phyloP scores from a whole-genome alignment of 2,797 vertebrate genomes.

The Macroramphosus scolopax region DNA sequence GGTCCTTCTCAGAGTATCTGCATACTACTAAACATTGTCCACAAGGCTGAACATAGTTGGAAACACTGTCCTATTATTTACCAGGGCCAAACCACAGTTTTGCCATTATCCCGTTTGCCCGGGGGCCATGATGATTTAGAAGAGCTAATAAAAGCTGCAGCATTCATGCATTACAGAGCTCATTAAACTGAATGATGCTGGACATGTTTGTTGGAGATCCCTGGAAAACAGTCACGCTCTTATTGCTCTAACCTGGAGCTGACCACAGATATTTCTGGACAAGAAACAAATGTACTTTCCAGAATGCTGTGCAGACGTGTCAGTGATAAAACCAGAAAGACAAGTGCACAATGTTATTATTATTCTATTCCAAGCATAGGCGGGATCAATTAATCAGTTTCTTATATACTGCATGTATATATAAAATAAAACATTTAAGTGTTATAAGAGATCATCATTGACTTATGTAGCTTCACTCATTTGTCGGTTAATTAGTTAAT shows the following conservation, averaged over 20 bases:
- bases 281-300: constrained; percentile 1
- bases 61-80: constrained; percentile 37
- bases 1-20: constrained; percentile 9
- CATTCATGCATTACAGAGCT: constrained; percentile 19
- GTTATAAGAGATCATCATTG: not conserved
- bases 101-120: constrained; percentile 24
- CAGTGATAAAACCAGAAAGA: too few species aligned
- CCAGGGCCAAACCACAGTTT: constrained; percentile 16
- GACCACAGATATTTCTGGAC: too few species aligned
- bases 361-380: constrained; percentile 3
- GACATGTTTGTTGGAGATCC: constrained; percentile 31
- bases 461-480: not conserved
- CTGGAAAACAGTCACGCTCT: constrained; percentile 29
- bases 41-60: constrained; percentile 37
- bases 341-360: not conserved
- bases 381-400: not conserved
- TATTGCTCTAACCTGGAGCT: too few species aligned
- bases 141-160: constrained; percentile 40
- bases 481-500: constrained; percentile 14
- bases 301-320: constrained; percentile 7
- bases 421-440: too few species aligned
- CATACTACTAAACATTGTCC: constrained; percentile 34
- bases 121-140: constrained; percentile 28
- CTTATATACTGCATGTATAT: too few species aligned
- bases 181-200: constrained; percentile 22